These are phyloP conservation scores for Onychomys arenicola DNA, from an alignment of 2,797 vertebrate species.

Conservation along the genomic window DNA sequence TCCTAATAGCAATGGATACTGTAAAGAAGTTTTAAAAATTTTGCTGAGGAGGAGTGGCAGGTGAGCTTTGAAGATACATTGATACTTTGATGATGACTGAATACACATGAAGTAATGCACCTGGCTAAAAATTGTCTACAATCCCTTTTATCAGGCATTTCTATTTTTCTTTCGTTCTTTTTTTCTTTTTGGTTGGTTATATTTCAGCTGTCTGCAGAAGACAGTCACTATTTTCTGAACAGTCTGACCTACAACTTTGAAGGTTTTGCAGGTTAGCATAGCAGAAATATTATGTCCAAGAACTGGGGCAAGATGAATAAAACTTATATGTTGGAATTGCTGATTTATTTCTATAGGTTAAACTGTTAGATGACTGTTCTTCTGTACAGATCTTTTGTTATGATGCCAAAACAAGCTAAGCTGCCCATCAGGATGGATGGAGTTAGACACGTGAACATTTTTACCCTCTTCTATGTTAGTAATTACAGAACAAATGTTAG, in stretches of 20 bases:
- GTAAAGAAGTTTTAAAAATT: neutral
- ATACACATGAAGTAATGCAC: neutral
- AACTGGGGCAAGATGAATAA: neutral
- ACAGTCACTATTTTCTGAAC: neutral
- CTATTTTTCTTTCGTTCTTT: neutral
- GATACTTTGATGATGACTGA: neutral
- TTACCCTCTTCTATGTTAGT: too few species aligned
- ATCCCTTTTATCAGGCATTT: neutral
- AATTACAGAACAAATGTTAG: neutral
- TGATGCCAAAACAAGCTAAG: neutral
- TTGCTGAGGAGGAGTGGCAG: neutral
- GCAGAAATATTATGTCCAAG: neutral
- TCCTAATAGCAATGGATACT: neutral
- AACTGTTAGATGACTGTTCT: neutral
- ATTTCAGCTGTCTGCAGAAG: neutral
- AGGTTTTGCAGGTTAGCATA: neutral
- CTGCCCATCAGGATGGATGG: neutral
- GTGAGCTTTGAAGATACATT: neutral
- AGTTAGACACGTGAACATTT: neutral
- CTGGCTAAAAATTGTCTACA: neutral
- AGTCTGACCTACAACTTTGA: neutral
- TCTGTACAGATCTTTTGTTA: neutral
- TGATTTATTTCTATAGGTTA: neutral
- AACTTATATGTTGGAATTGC: neutral
- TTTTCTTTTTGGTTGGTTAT: neutral